These are phyloP conservation scores for Epinotia nisella DNA, from an alignment of 2,888 invertebrate genomes.

Conservation along the genomic window DNA sequence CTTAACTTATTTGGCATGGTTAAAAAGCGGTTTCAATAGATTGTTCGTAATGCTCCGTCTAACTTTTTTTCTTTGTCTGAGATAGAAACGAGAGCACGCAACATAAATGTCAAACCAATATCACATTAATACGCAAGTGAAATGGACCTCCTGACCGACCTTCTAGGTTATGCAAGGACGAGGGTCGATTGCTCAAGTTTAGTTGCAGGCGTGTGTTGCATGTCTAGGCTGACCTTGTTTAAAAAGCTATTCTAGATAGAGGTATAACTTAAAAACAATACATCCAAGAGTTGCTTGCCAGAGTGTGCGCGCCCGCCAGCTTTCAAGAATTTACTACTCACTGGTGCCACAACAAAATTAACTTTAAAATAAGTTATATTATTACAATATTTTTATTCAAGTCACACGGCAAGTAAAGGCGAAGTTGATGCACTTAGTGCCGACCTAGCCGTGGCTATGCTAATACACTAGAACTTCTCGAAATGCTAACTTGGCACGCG, in stretches of 20 bases:
- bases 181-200: slow-evolving; percentile 8
- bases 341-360: too few relatives aligned
- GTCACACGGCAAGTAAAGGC: not conserved
- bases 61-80: too few relatives aligned
- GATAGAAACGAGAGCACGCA: not conserved
- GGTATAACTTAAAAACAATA: not conserved
- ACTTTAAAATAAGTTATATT: not conserved
- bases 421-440: slow-evolving; percentile 8
- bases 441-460: slow-evolving; percentile 4
- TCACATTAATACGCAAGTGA: not conserved
- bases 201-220: slow-evolving; percentile 20
- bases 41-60: too few relatives aligned
- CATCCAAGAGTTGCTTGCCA: too few relatives aligned
- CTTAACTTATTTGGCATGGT: too few relatives aligned
- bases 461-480: slow-evolving; percentile 12
- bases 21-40: too few relatives aligned
- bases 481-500: slow-evolving; percentile 13
- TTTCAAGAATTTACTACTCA: too few relatives aligned
- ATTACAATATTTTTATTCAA: not conserved
- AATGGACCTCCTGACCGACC: slow-evolving; percentile 3
- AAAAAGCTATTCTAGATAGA: not conserved
- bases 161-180: slow-evolving; percentile 21
- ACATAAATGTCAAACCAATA: not conserved
- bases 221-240: slow-evolving; percentile 16
- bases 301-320: too few relatives aligned